Evolutionary conservation across 2,113 vertebrate genomes (phyloP), one percentile per base, ranked within the genome.

Genomic region (Rana temporaria): DNA sequence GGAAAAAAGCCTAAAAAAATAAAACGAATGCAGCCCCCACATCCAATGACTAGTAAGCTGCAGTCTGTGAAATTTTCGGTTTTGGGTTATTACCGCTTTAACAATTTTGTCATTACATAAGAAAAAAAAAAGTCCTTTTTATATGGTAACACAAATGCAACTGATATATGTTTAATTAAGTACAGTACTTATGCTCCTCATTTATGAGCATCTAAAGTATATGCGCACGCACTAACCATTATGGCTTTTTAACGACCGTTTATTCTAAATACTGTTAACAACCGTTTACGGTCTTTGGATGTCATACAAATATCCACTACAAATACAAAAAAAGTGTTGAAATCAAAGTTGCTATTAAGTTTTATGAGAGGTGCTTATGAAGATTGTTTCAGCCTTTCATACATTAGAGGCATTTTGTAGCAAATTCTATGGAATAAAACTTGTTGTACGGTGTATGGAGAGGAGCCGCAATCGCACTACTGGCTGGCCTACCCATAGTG

Each of bases 171-270:
- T 19, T 62, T 20, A 60, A 63, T 63, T 48, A 77, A 14, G 73
- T 42, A 42, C 3, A 52, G 42, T 63, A 76, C 6, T 73, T 48
- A 59, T 9, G 32, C 4, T 1, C 8, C 16, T 19, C 76, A 34
- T 65, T 78, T 78, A 32, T 56, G 48, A 64, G 5, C 52, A 56
- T 56, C 52, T 70, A 70, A 70, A 22, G 48, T 30, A 53, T 30
- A 65, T 17, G 16, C 3, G n/a, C 15, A 63, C 42, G 34, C 16
- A 64, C 22, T 62, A 48, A 53, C 38, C 24, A 30, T 78, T 78
- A 78, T 26, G 18, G 38, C 8, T 78, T 78, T 66, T 78, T 78
- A 78, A 78, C 34, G 75, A 78, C n/a, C 16, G 75, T 55, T 52
- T 63, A 76, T 62, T 24, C 62, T 59, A 64, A 77, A 77, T 56